These are phyloP conservation scores for Neolamprologus cancellatus DNA, from an alignment of 2,113 vertebrate species.

Conservation along the genomic window DNA sequence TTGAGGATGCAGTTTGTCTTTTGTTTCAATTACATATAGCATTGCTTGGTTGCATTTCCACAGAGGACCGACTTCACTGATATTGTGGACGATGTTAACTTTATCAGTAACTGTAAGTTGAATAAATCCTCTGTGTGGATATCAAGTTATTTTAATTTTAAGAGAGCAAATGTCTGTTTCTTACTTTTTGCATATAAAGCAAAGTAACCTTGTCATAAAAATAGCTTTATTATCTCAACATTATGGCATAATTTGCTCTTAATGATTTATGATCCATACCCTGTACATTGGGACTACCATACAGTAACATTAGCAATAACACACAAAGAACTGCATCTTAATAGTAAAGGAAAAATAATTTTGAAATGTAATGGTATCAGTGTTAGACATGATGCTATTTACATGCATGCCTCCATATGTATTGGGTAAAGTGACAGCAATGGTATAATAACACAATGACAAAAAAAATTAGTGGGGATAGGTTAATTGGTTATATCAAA, in stretches of 20 bases:
- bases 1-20: background rate
- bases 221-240: rapidly evolving
- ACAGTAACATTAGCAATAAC: background rate
- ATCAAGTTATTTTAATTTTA: background rate
- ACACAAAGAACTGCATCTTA: background rate
- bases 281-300: background rate
- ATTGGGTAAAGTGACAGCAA: background rate
- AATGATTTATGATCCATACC: rapidly evolving
- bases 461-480: too few relatives aligned
- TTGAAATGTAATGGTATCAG: background rate
- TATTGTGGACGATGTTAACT: rapidly evolving
- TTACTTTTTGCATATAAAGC: background rate
- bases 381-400: background rate
- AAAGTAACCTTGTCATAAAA: rapidly evolving
- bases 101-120: background rate
- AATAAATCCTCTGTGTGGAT: background rate
- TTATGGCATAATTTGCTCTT: rapidly evolving
- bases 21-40: background rate
- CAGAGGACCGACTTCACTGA: rapidly evolving
- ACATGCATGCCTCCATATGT: background rate
- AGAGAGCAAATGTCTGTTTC: rapidly evolving
- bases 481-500: too few relatives aligned
- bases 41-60: rapidly evolving
- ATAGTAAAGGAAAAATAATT: rapidly evolving
- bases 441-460: background rate